A percentile compares a stretch with the other conserved stretches of the same genome.
Conservation (phyloP, 2,113 vertebrate species). For the Gnathonemus longibarbis region DNA sequence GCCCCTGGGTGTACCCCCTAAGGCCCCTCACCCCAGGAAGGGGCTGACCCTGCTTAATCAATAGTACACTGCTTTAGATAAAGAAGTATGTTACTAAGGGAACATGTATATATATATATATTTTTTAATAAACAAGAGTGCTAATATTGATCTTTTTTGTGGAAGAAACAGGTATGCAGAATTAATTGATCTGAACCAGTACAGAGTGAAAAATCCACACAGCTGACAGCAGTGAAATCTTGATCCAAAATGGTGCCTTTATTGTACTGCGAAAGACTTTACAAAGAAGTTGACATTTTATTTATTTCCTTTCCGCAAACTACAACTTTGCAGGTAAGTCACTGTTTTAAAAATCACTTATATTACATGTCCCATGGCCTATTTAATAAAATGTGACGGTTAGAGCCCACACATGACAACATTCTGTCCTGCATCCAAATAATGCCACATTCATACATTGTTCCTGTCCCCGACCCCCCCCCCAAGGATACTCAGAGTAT, state of each 20-base stretch:
- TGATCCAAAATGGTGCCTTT: conserved; percentile 62
- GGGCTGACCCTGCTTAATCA: neutral
- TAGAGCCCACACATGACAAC: conserved; percentile 35
- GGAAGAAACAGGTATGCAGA: neutral
- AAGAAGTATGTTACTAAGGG: neutral
- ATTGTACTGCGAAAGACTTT: conserved; percentile 67
- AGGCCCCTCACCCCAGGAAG: neutral
- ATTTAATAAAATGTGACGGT: conserved; percentile 64
- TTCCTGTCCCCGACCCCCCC: conserved; percentile 6
- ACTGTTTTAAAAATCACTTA: conserved; percentile 55
- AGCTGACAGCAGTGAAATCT: conserved; percentile 22
- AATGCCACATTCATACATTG: conserved; percentile 13
- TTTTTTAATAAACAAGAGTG: neutral
- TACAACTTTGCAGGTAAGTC: conserved; percentile 67
- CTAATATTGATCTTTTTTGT: neutral
- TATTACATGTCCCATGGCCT: conserved; percentile 62
- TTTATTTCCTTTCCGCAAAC: conserved; percentile 66
- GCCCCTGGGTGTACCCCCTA: neutral
- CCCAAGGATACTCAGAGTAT: conserved; percentile 33
- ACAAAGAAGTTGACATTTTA: conserved; percentile 73
- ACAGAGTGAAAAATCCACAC: neutral
- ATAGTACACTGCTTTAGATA: neutral
- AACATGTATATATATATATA: neutral
- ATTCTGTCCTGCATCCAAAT: conserved; percentile 1
- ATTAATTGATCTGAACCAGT: neutral